Percentiles rank a stretch among this genome's conserved stretches.
These are phyloP conservation scores for Brachyrhaphis roseni DNA, from an alignment of 2,797 vertebrate genomes.

Conservation along the genomic window DNA sequence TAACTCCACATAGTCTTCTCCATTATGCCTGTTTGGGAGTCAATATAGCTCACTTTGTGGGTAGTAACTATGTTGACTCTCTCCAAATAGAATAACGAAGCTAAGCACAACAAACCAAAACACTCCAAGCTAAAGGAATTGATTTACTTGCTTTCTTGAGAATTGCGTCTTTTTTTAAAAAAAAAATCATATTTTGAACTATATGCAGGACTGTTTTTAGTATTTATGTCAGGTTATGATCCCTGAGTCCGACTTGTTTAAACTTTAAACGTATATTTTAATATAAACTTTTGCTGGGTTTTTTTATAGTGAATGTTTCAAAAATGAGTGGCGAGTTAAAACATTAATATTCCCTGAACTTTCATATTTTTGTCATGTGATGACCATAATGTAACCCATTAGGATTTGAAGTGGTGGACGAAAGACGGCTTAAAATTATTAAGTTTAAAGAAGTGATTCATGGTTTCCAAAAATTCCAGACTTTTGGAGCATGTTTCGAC, in stretches of 20 bases:
- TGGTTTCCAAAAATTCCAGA: neutral
- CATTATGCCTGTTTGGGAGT: conserved; percentile 62
- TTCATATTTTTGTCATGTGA: neutral
- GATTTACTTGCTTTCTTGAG: conserved; percentile 32
- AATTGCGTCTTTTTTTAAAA: conserved; percentile 15
- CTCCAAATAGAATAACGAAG: conserved; percentile 53
- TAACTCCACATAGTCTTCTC: conserved; percentile 67
- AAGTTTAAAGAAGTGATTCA: neutral
- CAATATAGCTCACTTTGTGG: conserved; percentile 59
- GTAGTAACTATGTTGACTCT: conserved; percentile 56
- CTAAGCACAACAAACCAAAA: conserved; percentile 39
- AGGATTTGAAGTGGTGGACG: neutral
- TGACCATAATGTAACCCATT: conserved; percentile 29
- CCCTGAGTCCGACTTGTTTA: conserved; percentile 14
- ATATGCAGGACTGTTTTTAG: conserved; percentile 44
- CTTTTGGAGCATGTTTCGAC: neutral
- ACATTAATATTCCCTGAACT: too few species aligned
- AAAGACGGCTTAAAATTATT: neutral
- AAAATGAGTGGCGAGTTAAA: neutral
- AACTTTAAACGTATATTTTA: conserved; percentile 33
- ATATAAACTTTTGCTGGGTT: conserved; percentile 27
- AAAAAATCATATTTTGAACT: conserved; percentile 39
- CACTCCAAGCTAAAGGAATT: conserved; percentile 35
- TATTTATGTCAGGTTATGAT: conserved; percentile 38
- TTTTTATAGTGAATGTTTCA: neutral